phyloP scores from a whole-genome alignment of 2,113 vertebrate genomes.

The Centropus bengalensis region DNA sequence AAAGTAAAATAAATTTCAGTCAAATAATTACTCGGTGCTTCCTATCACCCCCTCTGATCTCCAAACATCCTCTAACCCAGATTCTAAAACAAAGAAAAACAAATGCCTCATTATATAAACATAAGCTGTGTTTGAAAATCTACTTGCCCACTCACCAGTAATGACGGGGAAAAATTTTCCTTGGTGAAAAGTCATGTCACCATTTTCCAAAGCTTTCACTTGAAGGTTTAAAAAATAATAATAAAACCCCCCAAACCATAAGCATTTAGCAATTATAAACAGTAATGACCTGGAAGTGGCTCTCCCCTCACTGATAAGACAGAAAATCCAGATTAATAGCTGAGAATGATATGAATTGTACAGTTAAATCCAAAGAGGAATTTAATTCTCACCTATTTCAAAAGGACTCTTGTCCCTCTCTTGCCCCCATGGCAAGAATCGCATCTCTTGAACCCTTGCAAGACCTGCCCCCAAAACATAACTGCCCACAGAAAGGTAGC shows the following conservation, averaged over 20 bases:
- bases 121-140: slow-evolving; percentile 21
- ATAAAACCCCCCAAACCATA: not conserved
- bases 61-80: slow-evolving; percentile 59
- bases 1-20: slow-evolving; percentile 38
- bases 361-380: fast-evolving
- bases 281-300: not conserved
- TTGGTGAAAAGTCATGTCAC: not conserved
- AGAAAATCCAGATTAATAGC: not conserved
- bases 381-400: not conserved
- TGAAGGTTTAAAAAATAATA: not conserved
- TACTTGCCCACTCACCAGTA: slow-evolving; percentile 13
- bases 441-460: not conserved
- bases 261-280: not conserved
- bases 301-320: not conserved
- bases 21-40: slow-evolving; percentile 40
- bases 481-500: not conserved
- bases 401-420: not conserved
- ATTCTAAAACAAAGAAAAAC: slow-evolving; percentile 57
- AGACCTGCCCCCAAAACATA: not conserved
- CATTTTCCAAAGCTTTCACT: slow-evolving; percentile 28
- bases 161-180: not conserved
- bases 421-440: not conserved
- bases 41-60: slow-evolving; percentile 18
- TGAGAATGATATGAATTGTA: not conserved
- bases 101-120: slow-evolving; percentile 57